Evolutionary conservation across 2,888 invertebrate genomes (phyloP).

Genomic region (Busseola fusca): DNA sequence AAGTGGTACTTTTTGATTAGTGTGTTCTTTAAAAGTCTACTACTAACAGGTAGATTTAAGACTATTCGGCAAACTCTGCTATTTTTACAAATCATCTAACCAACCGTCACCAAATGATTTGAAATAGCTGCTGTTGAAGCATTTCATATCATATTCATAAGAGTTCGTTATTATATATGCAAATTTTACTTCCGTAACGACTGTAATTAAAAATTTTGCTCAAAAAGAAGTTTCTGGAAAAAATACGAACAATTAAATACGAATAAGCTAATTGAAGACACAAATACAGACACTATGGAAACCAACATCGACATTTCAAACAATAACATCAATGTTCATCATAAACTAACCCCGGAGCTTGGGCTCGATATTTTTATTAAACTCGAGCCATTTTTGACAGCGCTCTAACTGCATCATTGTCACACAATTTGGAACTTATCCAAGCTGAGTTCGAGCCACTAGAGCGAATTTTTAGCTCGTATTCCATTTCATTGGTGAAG

Average conservation of each 20-base stretch:
- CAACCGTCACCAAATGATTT: neutral
- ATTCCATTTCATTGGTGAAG: slow-evolving; percentile 54
- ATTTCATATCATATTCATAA: neutral
- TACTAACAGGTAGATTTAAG: neutral
- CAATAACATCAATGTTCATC: slow-evolving; percentile 41
- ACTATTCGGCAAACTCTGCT: neutral
- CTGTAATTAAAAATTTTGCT: neutral
- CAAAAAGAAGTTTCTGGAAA: neutral
- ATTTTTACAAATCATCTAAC: neutral
- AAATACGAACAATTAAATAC: neutral
- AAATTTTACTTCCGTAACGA: neutral
- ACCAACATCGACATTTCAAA: slow-evolving; percentile 26
- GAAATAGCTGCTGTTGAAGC: too few relatives aligned
- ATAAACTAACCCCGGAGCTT: slow-evolving; percentile 46
- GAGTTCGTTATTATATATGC: neutral
- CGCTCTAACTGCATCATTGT: slow-evolving; percentile 75
- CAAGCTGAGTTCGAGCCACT: slow-evolving; percentile 59
- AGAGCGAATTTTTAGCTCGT: slow-evolving; percentile 62
- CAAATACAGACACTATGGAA: neutral
- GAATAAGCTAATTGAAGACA: neutral
- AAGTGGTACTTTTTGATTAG: neutral
- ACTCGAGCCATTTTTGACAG: slow-evolving; percentile 70
- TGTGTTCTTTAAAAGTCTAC: neutral
- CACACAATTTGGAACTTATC: slow-evolving; percentile 75
- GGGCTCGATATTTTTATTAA: slow-evolving; percentile 64